Evolutionary conservation across 2,888 invertebrate genomes (phyloP).

Genomic region (Hydrotaea diabolus): DNA sequence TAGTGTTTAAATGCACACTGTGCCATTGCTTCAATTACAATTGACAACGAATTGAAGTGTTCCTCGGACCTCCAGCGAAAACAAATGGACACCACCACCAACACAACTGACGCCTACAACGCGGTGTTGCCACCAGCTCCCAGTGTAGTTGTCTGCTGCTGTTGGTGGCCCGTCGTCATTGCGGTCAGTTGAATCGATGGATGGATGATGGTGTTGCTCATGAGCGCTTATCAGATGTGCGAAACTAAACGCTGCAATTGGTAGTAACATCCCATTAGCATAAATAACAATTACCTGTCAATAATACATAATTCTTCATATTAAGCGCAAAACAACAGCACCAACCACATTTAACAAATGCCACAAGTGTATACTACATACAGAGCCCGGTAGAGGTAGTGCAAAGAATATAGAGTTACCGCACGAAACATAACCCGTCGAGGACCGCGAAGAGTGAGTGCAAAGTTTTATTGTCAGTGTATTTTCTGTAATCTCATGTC

Average conservation of each 20-base stretch:
- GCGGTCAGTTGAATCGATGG: neutral
- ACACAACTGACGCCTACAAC: slow-evolving; percentile 39
- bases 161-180: slow-evolving; percentile 4
- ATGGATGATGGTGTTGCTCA: neutral
- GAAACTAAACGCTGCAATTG: slow-evolving; percentile 56
- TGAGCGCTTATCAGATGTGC: slow-evolving; percentile 56
- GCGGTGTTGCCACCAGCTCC: slow-evolving; percentile 24
- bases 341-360: neutral
- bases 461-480: too few species aligned
- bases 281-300: slow-evolving; percentile 61
- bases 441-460: neutral
- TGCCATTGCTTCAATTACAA: slow-evolving; percentile 34
- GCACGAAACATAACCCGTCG: neutral
- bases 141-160: neutral
- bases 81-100: slow-evolving; percentile 23
- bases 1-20: neutral
- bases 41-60: slow-evolving; percentile 27
- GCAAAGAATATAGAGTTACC: slow-evolving; percentile 2
- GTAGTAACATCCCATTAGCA: slow-evolving; percentile 57
- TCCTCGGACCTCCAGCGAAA: neutral
- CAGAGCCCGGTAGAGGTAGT: neutral
- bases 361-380: slow-evolving; percentile 1
- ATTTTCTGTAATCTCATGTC: too few species aligned
- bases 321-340: neutral
- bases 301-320: slow-evolving; percentile 49